phyloP scores from a whole-genome alignment of 1,140 invertebrate genomes.

The Coelopa frigida region DNA sequence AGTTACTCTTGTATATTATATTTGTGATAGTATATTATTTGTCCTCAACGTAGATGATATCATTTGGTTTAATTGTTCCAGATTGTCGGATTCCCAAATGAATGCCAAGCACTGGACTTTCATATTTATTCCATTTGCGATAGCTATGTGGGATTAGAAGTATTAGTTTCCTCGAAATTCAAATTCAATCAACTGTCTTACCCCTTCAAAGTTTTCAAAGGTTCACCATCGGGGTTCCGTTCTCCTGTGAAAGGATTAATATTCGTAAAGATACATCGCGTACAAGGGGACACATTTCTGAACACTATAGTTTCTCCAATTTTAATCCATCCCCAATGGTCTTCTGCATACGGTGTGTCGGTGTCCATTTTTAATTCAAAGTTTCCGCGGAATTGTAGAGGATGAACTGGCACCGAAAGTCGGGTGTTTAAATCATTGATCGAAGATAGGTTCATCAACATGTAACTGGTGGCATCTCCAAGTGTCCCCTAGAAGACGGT shows the following conservation, averaged over 20 bases:
- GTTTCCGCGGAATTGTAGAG: slow-evolving; percentile 50
- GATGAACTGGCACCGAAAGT: slow-evolving; percentile 42
- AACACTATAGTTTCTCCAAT: slow-evolving; percentile 41
- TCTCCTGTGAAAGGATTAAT: slow-evolving; percentile 51
- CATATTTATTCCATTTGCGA: slow-evolving; percentile 25
- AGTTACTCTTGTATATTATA: too few relatives aligned
- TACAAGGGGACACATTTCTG: slow-evolving; percentile 42
- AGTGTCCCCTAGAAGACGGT: slow-evolving; percentile 44
- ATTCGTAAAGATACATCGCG: slow-evolving; percentile 52
- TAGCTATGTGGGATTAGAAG: slow-evolving; percentile 21
- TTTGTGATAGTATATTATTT: too few relatives aligned
- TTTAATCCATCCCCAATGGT: slow-evolving; percentile 39
- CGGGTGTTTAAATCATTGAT: slow-evolving; percentile 46
- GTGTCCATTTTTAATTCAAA: slow-evolving; percentile 48
- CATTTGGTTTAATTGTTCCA: slow-evolving; percentile 28
- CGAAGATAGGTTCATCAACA: slow-evolving; percentile 46
- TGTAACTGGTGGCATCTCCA: slow-evolving; percentile 46
- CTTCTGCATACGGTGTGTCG: slow-evolving; percentile 45
- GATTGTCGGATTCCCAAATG: slow-evolving; percentile 33
- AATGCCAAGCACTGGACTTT: slow-evolving; percentile 33
- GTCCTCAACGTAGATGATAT: slow-evolving; percentile 34
- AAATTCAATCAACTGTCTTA: slow-evolving; percentile 13
- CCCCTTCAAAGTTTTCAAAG: slow-evolving; percentile 49
- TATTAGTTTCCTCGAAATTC: neutral
- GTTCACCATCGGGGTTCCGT: slow-evolving; percentile 49